Evolutionary conservation across 2,797 vertebrate genomes (phyloP), one percentile per base, ranked within the genome.

Genomic region (Meriones psammophilus): DNA sequence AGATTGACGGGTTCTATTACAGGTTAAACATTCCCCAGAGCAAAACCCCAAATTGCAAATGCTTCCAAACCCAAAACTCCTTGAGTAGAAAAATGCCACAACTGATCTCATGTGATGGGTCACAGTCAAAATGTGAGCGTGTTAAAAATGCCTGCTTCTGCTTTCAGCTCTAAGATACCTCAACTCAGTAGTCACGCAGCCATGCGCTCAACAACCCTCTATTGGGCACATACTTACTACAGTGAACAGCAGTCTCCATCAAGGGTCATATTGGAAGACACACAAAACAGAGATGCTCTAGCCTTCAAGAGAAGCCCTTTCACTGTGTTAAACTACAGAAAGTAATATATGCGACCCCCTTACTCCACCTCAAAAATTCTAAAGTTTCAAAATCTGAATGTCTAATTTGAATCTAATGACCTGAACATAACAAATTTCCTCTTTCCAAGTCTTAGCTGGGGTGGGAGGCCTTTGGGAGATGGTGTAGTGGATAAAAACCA

Each of bases 161-260:
- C 84, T 71, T 78, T 91, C 71, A 89, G n/a, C 20, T 58, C 68
- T 73, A 95, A 74, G 58, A 95, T 33, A 95, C 88, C 79, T 85
- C 91, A 96, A 92, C 42, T 94, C 77, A 74, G 42, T 7, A 69
- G 39, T 87, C 84, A 88, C 54, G 73, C 24, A 69, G 36, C 42
- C 7, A 2, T 68, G 20, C 50, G 89, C 93, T 95, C 85, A 71
- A 81, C 71, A 76, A 90, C 54, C 50, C 88, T 81, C 83, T 68
- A 50, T 20, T 30, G 62, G 77, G 86, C 74, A 85, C 3, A 33
- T 0, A 30, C n/a, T 50, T 60, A 50, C 78, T 28, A 8, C 0
- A 0, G 30, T 54, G 68, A n/a, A 58, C 46, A n/a, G 33, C 0
- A 46, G 42, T 79, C 30, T 30, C 28, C 28, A 36, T 28, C 24